A percentile compares a stretch with the other conserved stretches of the same genome.
Evolutionary conservation across 2,113 vertebrate genomes (phyloP).

Genomic region (Platanista minor): DNA sequence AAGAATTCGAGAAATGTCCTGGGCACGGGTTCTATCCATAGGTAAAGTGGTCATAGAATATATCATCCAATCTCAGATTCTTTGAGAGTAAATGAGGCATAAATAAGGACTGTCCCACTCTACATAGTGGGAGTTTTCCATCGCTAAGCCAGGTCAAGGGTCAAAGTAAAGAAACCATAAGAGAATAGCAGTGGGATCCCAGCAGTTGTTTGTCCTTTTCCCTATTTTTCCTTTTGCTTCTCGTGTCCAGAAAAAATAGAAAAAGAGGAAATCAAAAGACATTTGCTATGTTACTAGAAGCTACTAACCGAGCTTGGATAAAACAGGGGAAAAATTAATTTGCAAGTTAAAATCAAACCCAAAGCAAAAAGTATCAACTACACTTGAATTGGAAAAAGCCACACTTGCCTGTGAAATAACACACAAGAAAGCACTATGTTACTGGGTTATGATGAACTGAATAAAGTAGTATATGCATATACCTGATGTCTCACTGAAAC

Average conservation of each 20-base stretch:
- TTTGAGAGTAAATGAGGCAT: neutral
- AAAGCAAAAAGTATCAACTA: neutral
- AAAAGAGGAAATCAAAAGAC: neutral
- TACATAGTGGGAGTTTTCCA: neutral
- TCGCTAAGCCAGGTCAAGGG: neutral
- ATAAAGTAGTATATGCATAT: neutral
- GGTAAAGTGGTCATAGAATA: neutral
- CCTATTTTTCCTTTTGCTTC: neutral
- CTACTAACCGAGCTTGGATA: neutral
- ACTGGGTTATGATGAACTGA: neutral
- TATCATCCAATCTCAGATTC: neutral
- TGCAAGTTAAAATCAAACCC: neutral
- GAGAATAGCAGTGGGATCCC: accelerated
- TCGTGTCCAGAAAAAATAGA: neutral
- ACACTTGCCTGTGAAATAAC: neutral
- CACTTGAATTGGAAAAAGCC: neutral
- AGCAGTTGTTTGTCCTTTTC: neutral
- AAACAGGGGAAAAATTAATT: neutral
- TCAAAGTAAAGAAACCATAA: neutral
- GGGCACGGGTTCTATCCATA: accelerated
- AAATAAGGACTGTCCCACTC: neutral
- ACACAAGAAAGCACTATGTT: neutral
- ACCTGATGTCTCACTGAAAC: neutral
- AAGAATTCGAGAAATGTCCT: neutral
- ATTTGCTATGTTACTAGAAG: neutral